Conservation (phyloP, 2,797 vertebrate genomes). For the Threskiornis aethiopicus region DNA sequence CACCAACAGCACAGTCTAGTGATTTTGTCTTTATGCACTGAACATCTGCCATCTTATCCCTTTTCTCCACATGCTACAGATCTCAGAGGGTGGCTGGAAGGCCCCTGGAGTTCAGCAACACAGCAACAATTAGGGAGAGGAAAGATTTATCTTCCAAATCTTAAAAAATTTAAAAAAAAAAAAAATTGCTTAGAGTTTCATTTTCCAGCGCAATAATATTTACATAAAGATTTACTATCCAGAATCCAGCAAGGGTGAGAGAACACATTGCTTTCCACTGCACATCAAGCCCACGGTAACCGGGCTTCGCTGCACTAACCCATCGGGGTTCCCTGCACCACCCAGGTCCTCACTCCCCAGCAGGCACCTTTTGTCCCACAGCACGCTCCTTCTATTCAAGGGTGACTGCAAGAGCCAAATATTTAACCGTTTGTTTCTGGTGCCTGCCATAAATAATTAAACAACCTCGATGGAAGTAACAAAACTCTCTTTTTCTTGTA, state of each 20-base stretch:
- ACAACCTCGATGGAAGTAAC: background rate
- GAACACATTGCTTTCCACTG: background rate
- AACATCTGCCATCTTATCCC: background rate
- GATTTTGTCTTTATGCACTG: background rate
- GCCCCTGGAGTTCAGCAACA: background rate
- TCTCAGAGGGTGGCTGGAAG: background rate
- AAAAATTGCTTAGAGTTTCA: background rate
- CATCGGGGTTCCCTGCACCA: background rate
- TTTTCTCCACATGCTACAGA: background rate
- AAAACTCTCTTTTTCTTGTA: background rate
- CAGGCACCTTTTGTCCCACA: background rate
- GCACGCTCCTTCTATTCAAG: background rate
- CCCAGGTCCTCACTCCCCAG: background rate
- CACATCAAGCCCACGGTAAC: rapidly evolving
- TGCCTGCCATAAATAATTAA: background rate
- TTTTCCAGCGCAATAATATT: background rate
- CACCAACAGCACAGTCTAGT: background rate
- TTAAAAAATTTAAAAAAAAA: background rate
- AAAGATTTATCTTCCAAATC: background rate
- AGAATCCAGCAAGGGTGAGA: background rate
- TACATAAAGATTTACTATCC: background rate
- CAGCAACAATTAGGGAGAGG: background rate
- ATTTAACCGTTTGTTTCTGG: background rate
- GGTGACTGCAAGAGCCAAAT: background rate
- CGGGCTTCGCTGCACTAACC: background rate